A percentile compares a stretch with the other conserved stretches of the same genome.
These are phyloP conservation scores for Apotomis betuletana DNA, from an alignment of 2,888 invertebrate genomes.

Conservation along the genomic window DNA sequence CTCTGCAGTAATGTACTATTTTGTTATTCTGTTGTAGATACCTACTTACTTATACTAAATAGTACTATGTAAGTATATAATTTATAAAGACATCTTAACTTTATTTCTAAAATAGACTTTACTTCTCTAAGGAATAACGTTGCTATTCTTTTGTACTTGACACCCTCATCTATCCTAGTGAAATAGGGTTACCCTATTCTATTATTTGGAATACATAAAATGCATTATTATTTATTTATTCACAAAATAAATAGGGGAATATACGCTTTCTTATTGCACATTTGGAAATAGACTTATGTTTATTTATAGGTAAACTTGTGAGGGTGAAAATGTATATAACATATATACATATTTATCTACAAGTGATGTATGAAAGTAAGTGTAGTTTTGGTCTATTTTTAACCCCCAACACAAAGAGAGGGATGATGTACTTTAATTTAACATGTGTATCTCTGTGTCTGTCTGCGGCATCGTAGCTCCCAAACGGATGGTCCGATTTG, in stretches of 20 bases:
- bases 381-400: not conserved
- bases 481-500: no score
- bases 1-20: no score
- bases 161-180: conserved; percentile 61
- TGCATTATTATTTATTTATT: conserved; percentile 54
- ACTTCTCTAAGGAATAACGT: conserved; percentile 28
- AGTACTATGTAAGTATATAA: no score
- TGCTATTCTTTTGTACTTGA: conserved; percentile 46
- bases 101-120: no score
- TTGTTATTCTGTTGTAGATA: no score
- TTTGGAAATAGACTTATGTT: conserved; percentile 5
- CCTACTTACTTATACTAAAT: not conserved
- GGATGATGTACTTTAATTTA: no score
- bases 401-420: no score
- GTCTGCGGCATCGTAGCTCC: no score
- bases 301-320: not conserved
- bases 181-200: conserved; percentile 56
- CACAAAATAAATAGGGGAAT: conserved; percentile 52
- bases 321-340: conserved; percentile 17
- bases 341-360: not conserved
- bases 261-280: conserved; percentile 23
- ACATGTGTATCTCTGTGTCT: no score
- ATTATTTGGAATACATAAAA: conserved; percentile 48
- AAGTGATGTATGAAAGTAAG: not conserved
- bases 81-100: conserved; percentile 33